Base-by-base conservation (phyloP, 2,113 vertebrate genomes). In the Scomber scombrus region DNA sequence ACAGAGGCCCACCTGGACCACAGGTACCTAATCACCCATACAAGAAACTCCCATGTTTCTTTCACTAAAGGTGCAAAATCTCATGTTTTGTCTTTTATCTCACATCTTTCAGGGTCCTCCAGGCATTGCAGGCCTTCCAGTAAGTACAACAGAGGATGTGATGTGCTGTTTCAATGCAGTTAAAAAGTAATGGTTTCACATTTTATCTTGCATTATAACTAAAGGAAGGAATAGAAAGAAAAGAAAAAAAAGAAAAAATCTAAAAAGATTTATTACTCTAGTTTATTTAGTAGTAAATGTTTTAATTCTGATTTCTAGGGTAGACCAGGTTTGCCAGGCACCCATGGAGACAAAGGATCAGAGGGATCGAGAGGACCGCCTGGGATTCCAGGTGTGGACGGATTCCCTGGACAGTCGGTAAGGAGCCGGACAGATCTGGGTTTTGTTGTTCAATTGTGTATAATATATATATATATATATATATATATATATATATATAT, bases 341-440 rank as follows among this genome's bases (percentile, higher is more conserved):
- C 0, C 21, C 62, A 88, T 63, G 95, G 94, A 61, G 73, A 87
- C 55, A 95, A 95, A 78, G 97, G 92, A 87, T 68, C 71, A 75
- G 95, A 3, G 90, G 98, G 64, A 3, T 84, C 45, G 75, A 90
- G 0, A 94, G 95, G 98, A 0, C 46, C 92, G 63, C 90, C 96
- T 0, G 98, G 98, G 45, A 91, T 93, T 0, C 92, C 95, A 0
- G 98, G 97, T 9, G 45, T 95, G 21, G 95, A 96, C 14, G 97
- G 98, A 9, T 90, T 92, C 5, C 86, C 93, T 0, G 98, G 98
- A 55, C 91, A 80, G 3, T 72, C 84, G 91, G 98, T 98, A 87
- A 70, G 91, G 75, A 2, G 8, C 12, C 5, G 16, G 56, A 55
- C 15, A 11, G 5, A 40, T 52, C 6, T 52, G 34, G 31, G 6